Base-by-base conservation (phyloP, 2,113 vertebrate species). In the Brachyhypopomus occidentalis region DNA sequence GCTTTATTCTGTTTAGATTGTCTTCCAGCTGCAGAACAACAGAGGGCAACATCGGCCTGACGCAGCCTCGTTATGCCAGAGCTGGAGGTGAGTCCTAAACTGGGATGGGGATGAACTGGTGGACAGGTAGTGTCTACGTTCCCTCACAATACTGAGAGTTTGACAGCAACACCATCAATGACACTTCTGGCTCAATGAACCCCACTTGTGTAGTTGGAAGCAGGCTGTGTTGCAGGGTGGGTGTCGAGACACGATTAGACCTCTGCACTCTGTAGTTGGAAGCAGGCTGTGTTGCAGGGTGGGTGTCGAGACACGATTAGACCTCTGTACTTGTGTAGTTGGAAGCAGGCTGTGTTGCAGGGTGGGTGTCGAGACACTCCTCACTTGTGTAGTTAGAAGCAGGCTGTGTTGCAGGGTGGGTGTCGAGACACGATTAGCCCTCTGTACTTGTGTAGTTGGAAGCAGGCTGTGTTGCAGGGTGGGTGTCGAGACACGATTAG, bases 1-100 rank as follows among this genome's bases (percentile, higher is more conserved):
- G 0, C 0, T 56, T 78, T 25, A 67, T n/a, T 86, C 78, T 86
- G 89, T 82, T 76, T 70, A 99, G 96, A 95, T 98, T 94, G 97
- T 98, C 85, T 96, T 96, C 89, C 96, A 97, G 89, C 97, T 98
- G 88, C 94, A 94, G 62, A 97, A 98, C 84, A 96, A 52, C 96
- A 96, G 96, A 25, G 92, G 97, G 87, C 2, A 82, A 0, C 70
- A 90, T 0, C 95, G 93, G 60, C 92, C 92, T 62, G 91, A 56
- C 2, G 66, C 38, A 23, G 34, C 64, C 74, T 82, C 66, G 77
- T 82, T 77, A 62, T 48, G 45, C 62, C 27, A 25, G 55, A 62
- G 52, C 80, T 77, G 64, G 20, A 82, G 73, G 80, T 62, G 9
- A 71, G 73, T 23, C 80, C 48, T 58, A 62, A 77, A 63, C 48